Conservation (phyloP, 2,888 invertebrate genomes). For the Hydraecia micacea region DNA sequence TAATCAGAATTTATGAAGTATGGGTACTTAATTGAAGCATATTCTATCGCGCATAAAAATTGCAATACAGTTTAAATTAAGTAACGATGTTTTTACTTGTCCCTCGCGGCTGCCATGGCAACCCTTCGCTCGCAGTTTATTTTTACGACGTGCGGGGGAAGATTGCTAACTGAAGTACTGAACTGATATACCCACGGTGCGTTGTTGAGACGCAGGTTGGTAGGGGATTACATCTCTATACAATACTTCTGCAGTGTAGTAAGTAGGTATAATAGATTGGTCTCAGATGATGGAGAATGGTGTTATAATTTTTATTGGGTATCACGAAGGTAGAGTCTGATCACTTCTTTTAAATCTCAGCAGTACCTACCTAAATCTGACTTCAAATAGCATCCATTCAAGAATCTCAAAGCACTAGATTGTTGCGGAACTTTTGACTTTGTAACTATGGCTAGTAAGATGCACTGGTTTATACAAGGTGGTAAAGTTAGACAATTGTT, state of each 20-base stretch:
- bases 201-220: conserved; percentile 24
- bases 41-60: conserved; percentile 31
- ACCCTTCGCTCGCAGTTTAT: conserved; percentile 63
- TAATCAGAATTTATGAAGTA: not conserved
- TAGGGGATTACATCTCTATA: conserved; percentile 21
- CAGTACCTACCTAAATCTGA: not conserved
- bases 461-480: conserved; percentile 9
- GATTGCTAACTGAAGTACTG: conserved; percentile 32
- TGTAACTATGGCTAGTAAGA: not conserved
- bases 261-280: not conserved
- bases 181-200: conserved; percentile 45
- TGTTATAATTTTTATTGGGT: not conserved
- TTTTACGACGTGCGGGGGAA: conserved; percentile 62
- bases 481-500: conserved; percentile 29
- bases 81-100: conserved; percentile 60
- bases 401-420: conserved; percentile 5
- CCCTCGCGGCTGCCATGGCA: conserved; percentile 57
- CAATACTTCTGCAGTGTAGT: not conserved
- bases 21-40: not conserved
- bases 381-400: conserved; percentile 8
- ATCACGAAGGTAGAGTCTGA: not conserved
- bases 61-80: conserved; percentile 55
- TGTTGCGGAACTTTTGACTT: conserved; percentile 10
- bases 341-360: too few species aligned
- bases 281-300: not conserved